Evolutionary conservation across 2,113 vertebrate species (phyloP), one percentile per base, ranked within the genome.

Genomic region (Hypocryptadius cinnamomeus): DNA sequence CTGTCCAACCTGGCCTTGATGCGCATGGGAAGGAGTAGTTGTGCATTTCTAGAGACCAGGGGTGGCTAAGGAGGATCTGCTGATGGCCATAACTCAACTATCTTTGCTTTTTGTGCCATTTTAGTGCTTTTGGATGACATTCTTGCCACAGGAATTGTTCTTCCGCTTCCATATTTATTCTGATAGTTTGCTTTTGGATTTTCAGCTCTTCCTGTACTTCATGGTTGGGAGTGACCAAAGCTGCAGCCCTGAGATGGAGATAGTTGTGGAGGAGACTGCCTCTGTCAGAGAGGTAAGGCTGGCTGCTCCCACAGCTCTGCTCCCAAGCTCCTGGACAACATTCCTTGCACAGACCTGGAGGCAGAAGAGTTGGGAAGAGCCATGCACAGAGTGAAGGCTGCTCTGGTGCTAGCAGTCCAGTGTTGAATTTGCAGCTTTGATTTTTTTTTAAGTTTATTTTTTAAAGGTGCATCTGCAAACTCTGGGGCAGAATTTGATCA

Each of bases 191-290:
- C 40, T 2, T 54, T 94, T 82, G 63, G 4, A 5, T 82, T 95
- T 87, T 47, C 60, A 99, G 99, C 97, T 99, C 61, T 99, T 99
- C 93, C 94, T 99, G 47, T 98, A 98, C 96, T 99, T 98, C 69
- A 77, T 97, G 82, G 89, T 98, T 96, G 98, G 98, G 12, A 93
- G 94, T 79, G 97, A 97, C 20, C 92, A 97, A 59, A 97, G 97
- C 60, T 79, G 97, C 81, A 98, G 97, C 47, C 57, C 96, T 33
- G 99, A 99, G 95, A 97, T 98, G 98, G 98, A 99, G 85, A 97
- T 99, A 28, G 97, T 98, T 31, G 97, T 99, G 79, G 98, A 99
- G 90, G 97, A 98, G 82, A 98, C 96, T 1, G 70, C 96, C 11
- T 98, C 98, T 22, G 98, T 98, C 31, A 98, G 95, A 97, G 98